phyloP scores from a whole-genome alignment of 1,140 invertebrate genomes.

The Eupristina koningsbergeri region DNA sequence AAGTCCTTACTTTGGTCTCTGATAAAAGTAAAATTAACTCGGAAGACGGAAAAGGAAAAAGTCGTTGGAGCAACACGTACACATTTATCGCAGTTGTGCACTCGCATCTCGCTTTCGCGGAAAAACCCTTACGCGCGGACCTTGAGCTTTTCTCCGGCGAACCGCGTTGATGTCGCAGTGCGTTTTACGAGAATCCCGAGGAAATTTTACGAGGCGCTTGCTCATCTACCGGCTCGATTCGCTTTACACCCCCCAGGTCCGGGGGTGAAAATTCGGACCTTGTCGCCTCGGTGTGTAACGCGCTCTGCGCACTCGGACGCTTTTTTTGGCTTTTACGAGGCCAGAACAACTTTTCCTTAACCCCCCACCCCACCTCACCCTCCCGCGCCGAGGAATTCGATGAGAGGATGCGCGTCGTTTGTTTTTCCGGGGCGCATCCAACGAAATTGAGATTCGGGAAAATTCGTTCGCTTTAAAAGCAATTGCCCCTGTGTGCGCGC shows the following conservation, averaged over 20 bases:
- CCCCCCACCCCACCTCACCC: neutral
- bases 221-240: constrained; percentile 24
- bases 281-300: neutral
- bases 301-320: too few species aligned
- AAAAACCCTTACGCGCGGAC: neutral
- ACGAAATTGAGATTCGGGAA: constrained; percentile 30
- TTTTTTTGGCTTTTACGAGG: constrained; percentile 39
- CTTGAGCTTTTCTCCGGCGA: neutral
- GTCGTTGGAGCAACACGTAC: constrained; percentile 8
- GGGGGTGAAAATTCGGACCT: constrained; percentile 21
- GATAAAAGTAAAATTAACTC: neutral
- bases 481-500: neutral
- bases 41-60: constrained; percentile 1
- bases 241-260: neutral
- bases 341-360: neutral
- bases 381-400: neutral
- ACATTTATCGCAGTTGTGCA: constrained; percentile 16
- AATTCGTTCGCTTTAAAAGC: constrained; percentile 28
- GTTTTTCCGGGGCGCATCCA: neutral
- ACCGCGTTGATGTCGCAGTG: neutral
- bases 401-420: neutral
- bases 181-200: constrained; percentile 37
- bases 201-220: constrained; percentile 39
- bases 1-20: neutral
- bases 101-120: neutral